Conservation (phyloP, 2,888 invertebrate genomes). For the Eueremaeus valkanovi region DNA sequence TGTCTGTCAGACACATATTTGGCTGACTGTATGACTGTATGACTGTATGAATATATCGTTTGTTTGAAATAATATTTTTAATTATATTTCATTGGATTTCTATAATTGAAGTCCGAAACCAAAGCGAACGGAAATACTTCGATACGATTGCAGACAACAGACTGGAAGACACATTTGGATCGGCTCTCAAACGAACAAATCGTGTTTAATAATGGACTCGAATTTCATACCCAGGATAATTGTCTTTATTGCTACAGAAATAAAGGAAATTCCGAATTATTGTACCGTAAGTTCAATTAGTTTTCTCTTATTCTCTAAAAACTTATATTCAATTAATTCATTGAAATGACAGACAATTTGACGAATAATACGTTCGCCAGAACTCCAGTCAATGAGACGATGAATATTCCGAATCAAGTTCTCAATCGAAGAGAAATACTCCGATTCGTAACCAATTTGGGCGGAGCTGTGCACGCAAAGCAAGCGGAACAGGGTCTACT, state of each 20-base stretch:
- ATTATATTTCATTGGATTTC: background rate
- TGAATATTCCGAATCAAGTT: conserved; percentile 43
- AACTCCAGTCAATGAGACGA: background rate
- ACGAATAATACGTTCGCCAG: background rate
- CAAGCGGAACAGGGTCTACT: conserved; percentile 77
- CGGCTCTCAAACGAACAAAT: conserved; percentile 36
- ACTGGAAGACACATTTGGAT: conserved; percentile 37
- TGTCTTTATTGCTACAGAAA: conserved; percentile 46
- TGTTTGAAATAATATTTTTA: too few species aligned
- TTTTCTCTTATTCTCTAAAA: background rate
- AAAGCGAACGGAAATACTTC: conserved; percentile 13
- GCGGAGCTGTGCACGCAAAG: conserved; percentile 73
- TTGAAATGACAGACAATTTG: background rate
- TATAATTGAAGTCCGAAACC: conserved; percentile 19
- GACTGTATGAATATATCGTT: too few species aligned
- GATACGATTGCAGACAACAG: background rate
- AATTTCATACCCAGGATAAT: conserved; percentile 46
- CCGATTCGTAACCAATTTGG: conserved; percentile 67
- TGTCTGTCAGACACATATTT: too few species aligned
- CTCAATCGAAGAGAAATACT: conserved; percentile 62
- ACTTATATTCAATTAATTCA: background rate
- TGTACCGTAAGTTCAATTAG: background rate
- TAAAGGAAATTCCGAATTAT: background rate
- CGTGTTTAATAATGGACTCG: conserved; percentile 43
- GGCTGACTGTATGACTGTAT: too few species aligned